Percentiles rank a stretch among this genome's conserved stretches.
Evolutionary conservation across 2,888 invertebrate genomes (phyloP).

Genomic region (Nephrocerus scutellatus): DNA sequence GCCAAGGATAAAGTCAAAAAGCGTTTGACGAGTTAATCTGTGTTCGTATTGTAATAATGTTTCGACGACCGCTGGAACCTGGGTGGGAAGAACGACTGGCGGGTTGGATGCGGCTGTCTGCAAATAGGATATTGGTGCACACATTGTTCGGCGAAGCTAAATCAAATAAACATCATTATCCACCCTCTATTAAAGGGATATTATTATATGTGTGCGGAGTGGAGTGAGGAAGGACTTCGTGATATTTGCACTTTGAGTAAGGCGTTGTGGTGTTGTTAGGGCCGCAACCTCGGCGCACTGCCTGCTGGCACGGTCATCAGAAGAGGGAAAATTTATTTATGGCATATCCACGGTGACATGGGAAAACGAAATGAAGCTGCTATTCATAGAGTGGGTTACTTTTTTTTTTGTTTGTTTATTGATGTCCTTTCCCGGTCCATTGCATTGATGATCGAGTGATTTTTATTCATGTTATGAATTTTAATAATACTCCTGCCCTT

Average conservation of each 20-base stretch:
- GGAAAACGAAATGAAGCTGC: conserved; percentile 22
- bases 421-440: too few species aligned
- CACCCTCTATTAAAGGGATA: too few species aligned
- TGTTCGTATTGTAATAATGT: conserved; percentile 24
- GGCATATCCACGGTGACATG: conserved; percentile 23
- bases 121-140: too few species aligned
- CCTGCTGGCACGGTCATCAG: too few species aligned
- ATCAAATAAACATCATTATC: conserved; percentile 19
- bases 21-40: conserved; percentile 29
- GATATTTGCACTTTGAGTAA: too few species aligned
- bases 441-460: conserved; percentile 23
- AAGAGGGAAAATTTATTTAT: conserved; percentile 11
- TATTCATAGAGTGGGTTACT: conserved; percentile 19
- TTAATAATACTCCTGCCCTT: too few species aligned
- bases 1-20: conserved; percentile 23
- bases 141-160: too few species aligned
- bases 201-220: too few species aligned
- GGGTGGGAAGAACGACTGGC: too few species aligned
- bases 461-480: conserved; percentile 24
- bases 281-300: too few species aligned
- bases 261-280: too few species aligned
- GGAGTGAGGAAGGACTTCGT: too few species aligned
- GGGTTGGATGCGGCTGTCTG: conserved; percentile 15
- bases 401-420: conserved; percentile 8
- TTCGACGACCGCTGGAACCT: conserved; percentile 17